A percentile compares a stretch with the other conserved stretches of the same genome.
Conservation (phyloP, 2,888 invertebrate genomes). For the Stramonita haemastoma region DNA sequence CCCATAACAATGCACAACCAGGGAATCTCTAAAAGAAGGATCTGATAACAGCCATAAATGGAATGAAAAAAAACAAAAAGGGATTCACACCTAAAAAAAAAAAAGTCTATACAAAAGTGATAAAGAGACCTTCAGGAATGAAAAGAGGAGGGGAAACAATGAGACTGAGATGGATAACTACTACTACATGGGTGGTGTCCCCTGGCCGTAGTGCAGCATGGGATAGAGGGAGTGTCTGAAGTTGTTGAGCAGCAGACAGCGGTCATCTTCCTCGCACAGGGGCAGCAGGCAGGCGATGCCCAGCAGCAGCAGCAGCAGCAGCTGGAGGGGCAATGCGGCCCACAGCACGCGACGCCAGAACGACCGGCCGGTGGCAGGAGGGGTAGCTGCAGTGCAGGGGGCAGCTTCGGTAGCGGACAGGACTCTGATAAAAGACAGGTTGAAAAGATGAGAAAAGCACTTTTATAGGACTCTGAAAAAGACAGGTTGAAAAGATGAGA, state of each 20-base stretch:
- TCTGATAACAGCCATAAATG: neutral
- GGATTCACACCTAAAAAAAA: too few species aligned
- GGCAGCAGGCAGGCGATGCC: slow-evolving; percentile 96
- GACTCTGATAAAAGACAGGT: slow-evolving; percentile 45
- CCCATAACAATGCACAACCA: too few species aligned
- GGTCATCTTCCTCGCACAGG: slow-evolving; percentile 88
- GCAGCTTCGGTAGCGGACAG: slow-evolving; percentile 45
- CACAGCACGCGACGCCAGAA: slow-evolving; percentile 93
- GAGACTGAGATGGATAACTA: neutral
- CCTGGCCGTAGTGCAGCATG: slow-evolving; percentile 92
- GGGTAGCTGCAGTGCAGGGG: neutral
- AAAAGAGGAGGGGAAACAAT: neutral
- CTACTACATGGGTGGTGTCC: slow-evolving; percentile 91
- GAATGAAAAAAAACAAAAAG: neutral
- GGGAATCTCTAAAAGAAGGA: neutral
- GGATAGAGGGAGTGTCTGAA: slow-evolving; percentile 91
- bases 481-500: neutral
- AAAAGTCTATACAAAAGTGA: neutral
- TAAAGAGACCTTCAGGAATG: neutral
- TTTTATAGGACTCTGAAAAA: slow-evolving; percentile 47
- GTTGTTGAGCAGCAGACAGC: slow-evolving; percentile 90
- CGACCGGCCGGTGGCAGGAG: slow-evolving; percentile 67
- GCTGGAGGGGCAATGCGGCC: slow-evolving; percentile 95
- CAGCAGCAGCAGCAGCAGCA: slow-evolving; percentile 92
- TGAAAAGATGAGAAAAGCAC: too few species aligned